Evolutionary conservation across 1,140 invertebrate species (phyloP).

Genomic region (Aporrectodea caliginosa): DNA sequence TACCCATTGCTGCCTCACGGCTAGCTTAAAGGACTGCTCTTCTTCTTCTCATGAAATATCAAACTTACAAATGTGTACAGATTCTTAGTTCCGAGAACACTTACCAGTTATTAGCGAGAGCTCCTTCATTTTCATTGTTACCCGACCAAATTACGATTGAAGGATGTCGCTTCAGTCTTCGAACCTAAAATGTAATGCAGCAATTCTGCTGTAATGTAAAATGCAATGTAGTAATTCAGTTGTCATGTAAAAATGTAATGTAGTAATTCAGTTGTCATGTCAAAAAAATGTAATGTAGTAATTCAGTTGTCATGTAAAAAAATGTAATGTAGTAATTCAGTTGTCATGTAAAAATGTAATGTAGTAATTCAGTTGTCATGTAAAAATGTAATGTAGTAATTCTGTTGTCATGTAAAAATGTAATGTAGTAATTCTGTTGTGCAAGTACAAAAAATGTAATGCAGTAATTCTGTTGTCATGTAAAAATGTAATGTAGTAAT

Average conservation of each 20-base stretch:
- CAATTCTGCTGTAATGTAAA: neutral
- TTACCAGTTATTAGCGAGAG: slow-evolving; percentile 75
- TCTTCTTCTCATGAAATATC: no score
- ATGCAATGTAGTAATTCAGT: neutral
- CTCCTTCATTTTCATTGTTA: slow-evolving; percentile 97
- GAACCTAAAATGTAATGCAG: slow-evolving; percentile 59
- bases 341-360: neutral
- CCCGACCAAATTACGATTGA: slow-evolving; percentile 83
- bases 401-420: neutral
- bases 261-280: no score
- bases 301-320: neutral
- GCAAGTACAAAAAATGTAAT: no score
- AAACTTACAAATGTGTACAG: no score
- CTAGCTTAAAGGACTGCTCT: no score
- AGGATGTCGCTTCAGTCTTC: slow-evolving; percentile 79
- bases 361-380: no score
- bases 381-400: neutral
- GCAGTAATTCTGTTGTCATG: neutral
- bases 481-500: neutral
- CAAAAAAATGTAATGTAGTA: neutral
- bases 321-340: neutral
- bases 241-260: neutral
- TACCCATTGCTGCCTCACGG: no score
- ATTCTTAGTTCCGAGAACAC: no score
- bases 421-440: neutral